These are phyloP conservation scores for Sebastes oblongus DNA, from an alignment of 2,797 vertebrate species.

Conservation along the genomic window DNA sequence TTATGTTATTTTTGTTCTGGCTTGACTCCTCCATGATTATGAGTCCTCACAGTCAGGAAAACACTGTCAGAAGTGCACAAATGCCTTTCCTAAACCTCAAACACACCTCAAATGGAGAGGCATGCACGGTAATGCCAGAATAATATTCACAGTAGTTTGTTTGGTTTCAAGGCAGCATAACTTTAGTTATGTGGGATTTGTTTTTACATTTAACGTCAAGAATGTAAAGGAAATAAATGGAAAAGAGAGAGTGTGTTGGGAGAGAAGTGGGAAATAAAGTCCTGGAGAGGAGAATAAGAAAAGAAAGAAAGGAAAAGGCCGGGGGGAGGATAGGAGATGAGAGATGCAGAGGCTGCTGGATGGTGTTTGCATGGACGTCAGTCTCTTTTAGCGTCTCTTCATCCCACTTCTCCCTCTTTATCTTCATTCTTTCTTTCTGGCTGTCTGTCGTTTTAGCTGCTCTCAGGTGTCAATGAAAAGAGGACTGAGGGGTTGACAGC, in stretches of 20 bases:
- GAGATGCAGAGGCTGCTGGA: constrained; percentile 23
- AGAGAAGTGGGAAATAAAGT: background rate
- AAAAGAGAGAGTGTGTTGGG: background rate
- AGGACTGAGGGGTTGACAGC: constrained; percentile 36
- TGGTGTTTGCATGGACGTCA: constrained; percentile 50
- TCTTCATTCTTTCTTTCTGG: constrained; percentile 15
- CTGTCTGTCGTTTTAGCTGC: constrained; percentile 13
- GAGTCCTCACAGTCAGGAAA: constrained; percentile 22
- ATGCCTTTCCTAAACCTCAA: background rate
- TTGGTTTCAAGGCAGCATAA: background rate
- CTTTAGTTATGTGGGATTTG: background rate
- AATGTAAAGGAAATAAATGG: background rate
- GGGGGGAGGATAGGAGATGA: constrained; percentile 12
- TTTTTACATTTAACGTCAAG: background rate
- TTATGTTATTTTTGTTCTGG: constrained; percentile 42
- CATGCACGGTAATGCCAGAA: background rate
- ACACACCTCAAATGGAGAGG: background rate
- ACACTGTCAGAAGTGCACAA: background rate
- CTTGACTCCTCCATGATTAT: constrained; percentile 18
- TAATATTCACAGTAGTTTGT: background rate
- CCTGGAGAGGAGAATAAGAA: background rate
- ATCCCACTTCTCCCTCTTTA: constrained; percentile 31
- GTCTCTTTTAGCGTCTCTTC: constrained; percentile 40
- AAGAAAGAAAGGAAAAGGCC: background rate
- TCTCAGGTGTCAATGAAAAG: constrained; percentile 58